These are phyloP conservation scores for Campylomormyrus numenius DNA, from an alignment of 2,113 vertebrate genomes.

Conservation along the genomic window DNA sequence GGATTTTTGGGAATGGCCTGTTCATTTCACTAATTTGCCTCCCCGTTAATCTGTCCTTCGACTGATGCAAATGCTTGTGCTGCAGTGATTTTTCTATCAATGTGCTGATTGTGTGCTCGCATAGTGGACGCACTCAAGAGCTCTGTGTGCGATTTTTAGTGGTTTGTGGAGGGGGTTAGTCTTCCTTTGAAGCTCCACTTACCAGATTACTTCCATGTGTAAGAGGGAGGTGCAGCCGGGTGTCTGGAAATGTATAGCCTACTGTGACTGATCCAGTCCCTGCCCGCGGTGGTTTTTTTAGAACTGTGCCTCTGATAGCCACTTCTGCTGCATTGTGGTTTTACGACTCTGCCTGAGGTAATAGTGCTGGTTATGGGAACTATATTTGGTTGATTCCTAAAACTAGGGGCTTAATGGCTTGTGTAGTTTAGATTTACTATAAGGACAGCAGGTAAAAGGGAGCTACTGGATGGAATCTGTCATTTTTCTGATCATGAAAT, in stretches of 20 bases:
- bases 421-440: slow-evolving; percentile 9
- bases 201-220: slow-evolving; percentile 28
- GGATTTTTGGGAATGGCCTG: neutral
- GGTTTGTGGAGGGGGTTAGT: neutral
- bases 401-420: slow-evolving; percentile 19
- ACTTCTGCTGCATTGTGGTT: slow-evolving; percentile 1
- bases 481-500: neutral
- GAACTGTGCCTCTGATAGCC: neutral
- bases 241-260: neutral
- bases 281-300: neutral
- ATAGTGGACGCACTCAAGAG: slow-evolving; percentile 47
- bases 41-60: slow-evolving; percentile 14
- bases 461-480: neutral
- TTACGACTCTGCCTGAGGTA: neutral
- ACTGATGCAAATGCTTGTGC: neutral
- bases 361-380: neutral
- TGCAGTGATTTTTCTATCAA: neutral
- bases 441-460: neutral
- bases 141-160: neutral
- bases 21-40: neutral
- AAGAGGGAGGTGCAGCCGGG: slow-evolving; percentile 11
- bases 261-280: neutral
- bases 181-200: slow-evolving; percentile 24
- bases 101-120: slow-evolving; percentile 36
- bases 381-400: slow-evolving; percentile 8